These are phyloP conservation scores for Poecilia latipinna DNA, from an alignment of 2,113 vertebrate genomes.

Conservation along the genomic window DNA sequence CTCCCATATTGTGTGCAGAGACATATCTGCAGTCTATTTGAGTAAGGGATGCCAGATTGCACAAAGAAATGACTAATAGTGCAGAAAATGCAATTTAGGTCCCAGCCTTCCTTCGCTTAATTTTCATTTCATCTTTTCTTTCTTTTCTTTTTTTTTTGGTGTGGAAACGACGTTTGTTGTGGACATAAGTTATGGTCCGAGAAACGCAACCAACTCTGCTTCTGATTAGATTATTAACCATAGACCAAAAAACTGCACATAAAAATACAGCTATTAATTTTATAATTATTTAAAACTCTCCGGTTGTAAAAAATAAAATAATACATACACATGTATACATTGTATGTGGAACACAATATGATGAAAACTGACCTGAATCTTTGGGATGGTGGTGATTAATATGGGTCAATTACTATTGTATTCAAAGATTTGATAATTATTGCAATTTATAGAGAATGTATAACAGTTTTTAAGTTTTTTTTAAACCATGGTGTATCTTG, in stretches of 20 bases:
- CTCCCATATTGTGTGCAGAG: not conserved
- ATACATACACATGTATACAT: no score
- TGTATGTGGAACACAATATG: no score
- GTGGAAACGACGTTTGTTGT: conserved; percentile 7
- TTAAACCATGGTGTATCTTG: not conserved
- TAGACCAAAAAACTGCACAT: no score
- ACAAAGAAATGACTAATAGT: not conserved
- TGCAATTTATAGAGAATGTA: not conserved
- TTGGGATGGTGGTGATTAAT: no score
- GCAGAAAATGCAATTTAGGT: conserved; percentile 28
- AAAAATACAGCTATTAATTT: no score
- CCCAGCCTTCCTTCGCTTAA: conserved; percentile 14
- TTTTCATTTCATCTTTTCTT: conserved; percentile 27
- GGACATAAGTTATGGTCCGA: conserved; percentile 7
- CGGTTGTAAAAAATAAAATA: no score
- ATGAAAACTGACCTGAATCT: no score
- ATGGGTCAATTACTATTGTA: no score
- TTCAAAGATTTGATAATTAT: no score
- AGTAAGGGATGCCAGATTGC: conserved; percentile 8
- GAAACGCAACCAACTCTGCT: not conserved
- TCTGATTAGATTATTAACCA: not conserved
- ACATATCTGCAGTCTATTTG: conserved; percentile 34
- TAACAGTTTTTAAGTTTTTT: not conserved
- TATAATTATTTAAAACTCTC: no score
- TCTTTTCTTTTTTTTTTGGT: not conserved